Evolutionary conservation across 2,113 vertebrate genomes (phyloP).

Genomic region (Labeo rohita): DNA sequence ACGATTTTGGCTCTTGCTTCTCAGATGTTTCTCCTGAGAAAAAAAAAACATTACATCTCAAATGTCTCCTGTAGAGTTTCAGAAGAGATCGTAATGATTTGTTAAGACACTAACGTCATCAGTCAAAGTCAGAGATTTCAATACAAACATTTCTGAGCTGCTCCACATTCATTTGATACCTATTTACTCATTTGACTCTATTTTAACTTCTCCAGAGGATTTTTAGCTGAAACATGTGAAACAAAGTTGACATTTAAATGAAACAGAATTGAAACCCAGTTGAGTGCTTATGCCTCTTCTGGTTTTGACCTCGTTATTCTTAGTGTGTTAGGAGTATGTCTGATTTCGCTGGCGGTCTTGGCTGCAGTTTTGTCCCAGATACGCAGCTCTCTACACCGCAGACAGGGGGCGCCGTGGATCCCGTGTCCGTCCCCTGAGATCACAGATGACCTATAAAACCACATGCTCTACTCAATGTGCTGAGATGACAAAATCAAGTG

Average conservation of each 20-base stretch:
- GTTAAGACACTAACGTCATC: too few species aligned
- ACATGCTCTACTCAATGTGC: slow-evolving; percentile 50
- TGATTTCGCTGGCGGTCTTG: background rate
- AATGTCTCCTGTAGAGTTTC: too few species aligned
- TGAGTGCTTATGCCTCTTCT: background rate
- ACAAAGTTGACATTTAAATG: background rate
- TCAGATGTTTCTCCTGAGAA: too few species aligned
- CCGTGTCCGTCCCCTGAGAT: slow-evolving; percentile 21
- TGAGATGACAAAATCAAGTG: slow-evolving; percentile 50
- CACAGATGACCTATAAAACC: slow-evolving; percentile 55
- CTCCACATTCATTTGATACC: background rate
- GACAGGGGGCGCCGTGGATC: slow-evolving; percentile 42
- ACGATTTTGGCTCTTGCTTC: too few species aligned
- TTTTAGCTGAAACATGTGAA: background rate
- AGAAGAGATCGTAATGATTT: too few species aligned
- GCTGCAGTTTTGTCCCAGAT: slow-evolving; percentile 22
- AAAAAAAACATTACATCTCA: too few species aligned
- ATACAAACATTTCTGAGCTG: background rate
- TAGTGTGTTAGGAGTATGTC: background rate
- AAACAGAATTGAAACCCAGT: background rate
- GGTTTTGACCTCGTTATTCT: background rate
- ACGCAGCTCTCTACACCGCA: background rate
- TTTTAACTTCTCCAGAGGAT: background rate
- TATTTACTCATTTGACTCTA: background rate
- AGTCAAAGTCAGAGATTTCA: too few species aligned